Percentiles rank a stretch among this genome's conserved stretches.
phyloP scores from a whole-genome alignment of 2,888 invertebrate species.

The Plemyria rubiginata region DNA sequence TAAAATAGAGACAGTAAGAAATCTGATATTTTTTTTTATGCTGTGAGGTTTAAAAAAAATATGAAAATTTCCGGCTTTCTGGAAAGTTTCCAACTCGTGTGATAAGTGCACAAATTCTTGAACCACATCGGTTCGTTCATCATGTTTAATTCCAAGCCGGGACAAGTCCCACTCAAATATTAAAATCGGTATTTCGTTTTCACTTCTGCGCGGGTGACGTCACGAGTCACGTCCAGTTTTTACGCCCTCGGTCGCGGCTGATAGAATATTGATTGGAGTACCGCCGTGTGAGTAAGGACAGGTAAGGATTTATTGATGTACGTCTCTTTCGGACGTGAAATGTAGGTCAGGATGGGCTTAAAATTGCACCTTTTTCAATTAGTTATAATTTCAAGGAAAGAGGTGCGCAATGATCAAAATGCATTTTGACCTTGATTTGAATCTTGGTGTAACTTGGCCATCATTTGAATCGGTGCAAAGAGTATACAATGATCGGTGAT shows the following conservation, averaged over 20 bases:
- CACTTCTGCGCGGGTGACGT: conserved; percentile 32
- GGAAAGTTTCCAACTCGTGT: background rate
- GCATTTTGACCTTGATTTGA: background rate
- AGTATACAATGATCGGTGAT: too few species aligned
- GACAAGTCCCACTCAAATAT: conserved; percentile 33
- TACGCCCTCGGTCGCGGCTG: conserved; percentile 26
- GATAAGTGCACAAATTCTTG: background rate
- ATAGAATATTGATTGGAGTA: conserved; percentile 39
- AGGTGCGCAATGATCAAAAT: too few species aligned
- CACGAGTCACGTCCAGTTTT: conserved; percentile 41
- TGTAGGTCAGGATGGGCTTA: background rate
- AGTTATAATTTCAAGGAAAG: too few species aligned
- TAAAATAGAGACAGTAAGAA: too few species aligned
- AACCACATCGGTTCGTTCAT: background rate
- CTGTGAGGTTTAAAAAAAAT: too few species aligned
- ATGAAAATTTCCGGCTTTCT: too few species aligned
- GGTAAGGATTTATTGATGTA: conserved; percentile 23
- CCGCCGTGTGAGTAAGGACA: background rate
- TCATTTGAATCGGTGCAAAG: too few species aligned
- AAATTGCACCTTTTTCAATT: too few species aligned
- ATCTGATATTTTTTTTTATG: too few species aligned
- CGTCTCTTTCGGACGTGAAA: background rate
- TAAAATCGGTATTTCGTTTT: conserved; percentile 30
- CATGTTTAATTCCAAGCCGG: conserved; percentile 9
- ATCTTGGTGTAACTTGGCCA: too few species aligned